phyloP scores from a whole-genome alignment of 2,888 invertebrate genomes.

The Drosophila limbata region DNA sequence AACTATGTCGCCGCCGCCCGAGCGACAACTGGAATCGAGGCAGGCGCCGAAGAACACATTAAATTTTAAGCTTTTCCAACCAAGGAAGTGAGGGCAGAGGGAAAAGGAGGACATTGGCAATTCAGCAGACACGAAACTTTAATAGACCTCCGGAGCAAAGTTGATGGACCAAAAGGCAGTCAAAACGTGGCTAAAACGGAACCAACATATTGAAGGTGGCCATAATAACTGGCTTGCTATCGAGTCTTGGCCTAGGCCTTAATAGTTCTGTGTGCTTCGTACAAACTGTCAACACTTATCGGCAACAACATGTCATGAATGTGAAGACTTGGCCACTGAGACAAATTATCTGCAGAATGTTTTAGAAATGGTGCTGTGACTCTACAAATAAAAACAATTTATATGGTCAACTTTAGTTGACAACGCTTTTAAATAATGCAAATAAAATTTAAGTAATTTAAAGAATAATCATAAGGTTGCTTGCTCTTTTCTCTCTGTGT shows the following conservation, averaged over 20 bases:
- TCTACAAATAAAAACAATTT: not conserved
- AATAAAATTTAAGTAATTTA: too few relatives aligned
- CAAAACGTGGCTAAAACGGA: conserved; percentile 1
- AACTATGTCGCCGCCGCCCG: conserved; percentile 24
- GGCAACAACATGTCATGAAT: conserved; percentile 71
- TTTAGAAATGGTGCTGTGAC: not conserved
- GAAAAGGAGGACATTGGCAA: conserved; percentile 14
- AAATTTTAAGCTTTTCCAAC: conserved; percentile 46
- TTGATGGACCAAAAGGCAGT: conserved; percentile 46
- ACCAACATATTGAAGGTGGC: conserved; percentile 14
- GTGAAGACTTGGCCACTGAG: conserved; percentile 44
- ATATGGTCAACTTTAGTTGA: not conserved
- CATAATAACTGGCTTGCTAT: conserved; percentile 19
- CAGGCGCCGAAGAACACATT: conserved; percentile 51
- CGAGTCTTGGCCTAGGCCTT: conserved; percentile 21
- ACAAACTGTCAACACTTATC: conserved; percentile 66
- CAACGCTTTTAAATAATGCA: too few relatives aligned
- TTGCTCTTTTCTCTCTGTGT: too few relatives aligned
- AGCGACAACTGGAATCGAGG: conserved; percentile 1
- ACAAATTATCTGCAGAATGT: conserved; percentile 12
- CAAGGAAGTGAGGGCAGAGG: not conserved
- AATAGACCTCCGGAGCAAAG: conserved; percentile 54
- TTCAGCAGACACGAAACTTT: conserved; percentile 63
- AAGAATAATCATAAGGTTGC: too few relatives aligned
- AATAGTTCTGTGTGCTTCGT: conserved; percentile 16